Evolutionary conservation across 2,888 invertebrate species (phyloP), one percentile per base, ranked within the genome.

Genomic region (Beris morrisii): DNA sequence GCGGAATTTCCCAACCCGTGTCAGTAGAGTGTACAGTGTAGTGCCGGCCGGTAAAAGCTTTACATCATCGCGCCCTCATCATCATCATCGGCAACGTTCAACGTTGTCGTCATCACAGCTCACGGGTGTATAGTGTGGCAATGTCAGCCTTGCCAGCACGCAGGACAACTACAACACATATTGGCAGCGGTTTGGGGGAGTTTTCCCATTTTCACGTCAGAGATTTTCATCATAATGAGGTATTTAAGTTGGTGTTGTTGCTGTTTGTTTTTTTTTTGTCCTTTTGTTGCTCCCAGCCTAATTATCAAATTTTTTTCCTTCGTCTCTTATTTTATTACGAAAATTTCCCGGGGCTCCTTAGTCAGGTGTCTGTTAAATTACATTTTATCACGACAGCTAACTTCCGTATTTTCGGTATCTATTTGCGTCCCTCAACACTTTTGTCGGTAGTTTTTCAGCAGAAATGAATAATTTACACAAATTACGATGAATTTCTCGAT

Each of bases 1-100:
- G 9, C 4, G 9, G 7, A 38, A 38, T 9, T 38, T 38, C 9
- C 9, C 38, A 38, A 38, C 38, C 38, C 38, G 38, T 9, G 3
- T 44, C 7, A 28, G 53, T 31, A 30, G 22, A 31, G n/a, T 9
- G 22, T 22, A 30, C 30, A 32, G 50, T 61, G 61, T 22, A 43
- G 56, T 38, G 61, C 61, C 61, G 61, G 61, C 61, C 61, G 61
- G 61, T 61, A 38, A 61, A 61, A 52, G 50, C 9, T 61, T 38
- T 22, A 32, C 38, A 52, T 52, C 61, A 43, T 52, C 61, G 32
- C 22, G 22, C 22, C 22, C 22, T 22, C n/a, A n/a, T 15, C 31
- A 28, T 30, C 48, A 48, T 46, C 13, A 44, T 43, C 15, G 13
- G 50, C 52, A 38, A 15, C 31, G 32, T 61, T 50, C 61, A 61